Percentiles rank a stretch among this genome's conserved stretches.
These are phyloP conservation scores for Sericinus montela DNA, from an alignment of 2,888 invertebrate genomes.

Conservation along the genomic window DNA sequence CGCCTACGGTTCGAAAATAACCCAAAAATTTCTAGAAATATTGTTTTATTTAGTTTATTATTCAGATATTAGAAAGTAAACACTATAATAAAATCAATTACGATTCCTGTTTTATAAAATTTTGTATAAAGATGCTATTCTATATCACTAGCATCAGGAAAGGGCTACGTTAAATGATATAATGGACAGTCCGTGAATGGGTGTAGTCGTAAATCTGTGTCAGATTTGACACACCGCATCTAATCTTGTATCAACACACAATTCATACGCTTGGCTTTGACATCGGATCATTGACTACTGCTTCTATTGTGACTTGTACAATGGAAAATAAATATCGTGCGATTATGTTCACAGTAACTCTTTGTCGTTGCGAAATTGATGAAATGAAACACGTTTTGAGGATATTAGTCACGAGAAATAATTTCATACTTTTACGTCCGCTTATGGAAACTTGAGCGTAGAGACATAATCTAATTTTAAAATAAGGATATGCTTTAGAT, in stretches of 20 bases:
- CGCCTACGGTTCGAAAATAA: too few relatives aligned
- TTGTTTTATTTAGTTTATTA: too few relatives aligned
- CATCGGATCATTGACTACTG: conserved; percentile 32
- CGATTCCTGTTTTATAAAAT: too few relatives aligned
- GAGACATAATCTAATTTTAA: not conserved
- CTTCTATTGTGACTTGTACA: conserved; percentile 22
- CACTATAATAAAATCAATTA: too few relatives aligned
- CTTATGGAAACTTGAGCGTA: not conserved
- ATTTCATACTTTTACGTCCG: conserved; percentile 7
- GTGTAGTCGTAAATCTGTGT: conserved; percentile 32
- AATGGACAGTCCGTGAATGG: conserved; percentile 24
- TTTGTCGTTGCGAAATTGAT: conserved; percentile 13
- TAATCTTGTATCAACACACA: conserved; percentile 37
- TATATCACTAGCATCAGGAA: not conserved
- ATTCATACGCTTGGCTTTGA: conserved; percentile 24
- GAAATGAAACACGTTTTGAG: conserved; percentile 14
- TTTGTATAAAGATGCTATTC: not conserved
- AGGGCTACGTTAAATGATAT: conserved; percentile 19
- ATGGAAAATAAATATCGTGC: conserved; percentile 23
- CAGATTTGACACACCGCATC: conserved; percentile 32
- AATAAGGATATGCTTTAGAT: not conserved
- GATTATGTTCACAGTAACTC: conserved; percentile 19
- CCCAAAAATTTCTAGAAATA: too few relatives aligned
- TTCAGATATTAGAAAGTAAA: too few relatives aligned
- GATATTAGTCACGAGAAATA: conserved; percentile 8